Percentiles rank a stretch among this genome's conserved stretches.
These are phyloP conservation scores for Stratiomys singularior DNA, from an alignment of 2,888 invertebrate genomes.

Conservation along the genomic window DNA sequence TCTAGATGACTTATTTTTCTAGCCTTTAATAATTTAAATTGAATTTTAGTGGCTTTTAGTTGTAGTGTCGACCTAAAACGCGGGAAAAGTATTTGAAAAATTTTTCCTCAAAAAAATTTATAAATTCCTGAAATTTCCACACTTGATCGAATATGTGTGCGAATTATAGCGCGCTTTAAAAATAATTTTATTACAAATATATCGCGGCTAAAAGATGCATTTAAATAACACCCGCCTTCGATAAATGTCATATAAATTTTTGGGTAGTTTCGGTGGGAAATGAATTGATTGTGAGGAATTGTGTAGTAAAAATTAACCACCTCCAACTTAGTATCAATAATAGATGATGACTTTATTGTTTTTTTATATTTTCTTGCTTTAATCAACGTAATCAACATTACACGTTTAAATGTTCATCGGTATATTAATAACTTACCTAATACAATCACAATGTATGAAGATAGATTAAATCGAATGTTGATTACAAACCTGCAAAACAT, in stretches of 20 bases:
- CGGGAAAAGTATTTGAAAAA: too few species aligned
- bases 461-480: not conserved
- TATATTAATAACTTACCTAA: not conserved
- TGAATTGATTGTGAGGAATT: too few species aligned
- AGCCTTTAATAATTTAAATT: too few species aligned
- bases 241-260: slow-evolving; percentile 22
- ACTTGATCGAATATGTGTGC: not conserved
- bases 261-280: not conserved
- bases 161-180: not conserved
- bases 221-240: not conserved
- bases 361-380: too few species aligned
- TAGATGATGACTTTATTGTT: too few species aligned
- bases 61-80: too few species aligned
- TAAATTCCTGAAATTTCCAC: not conserved
- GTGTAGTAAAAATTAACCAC: too few species aligned
- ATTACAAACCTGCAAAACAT: slow-evolving; percentile 12
- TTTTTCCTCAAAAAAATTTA: too few species aligned
- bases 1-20: too few species aligned
- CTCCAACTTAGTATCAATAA: too few species aligned
- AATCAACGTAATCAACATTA: too few species aligned
- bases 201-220: not conserved
- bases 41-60: too few species aligned
- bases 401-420: not conserved
- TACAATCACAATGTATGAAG: not conserved
- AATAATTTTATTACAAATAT: not conserved